Evolutionary conservation across 2,113 vertebrate genomes (phyloP).

Genomic region (Megaceryle maxima): DNA sequence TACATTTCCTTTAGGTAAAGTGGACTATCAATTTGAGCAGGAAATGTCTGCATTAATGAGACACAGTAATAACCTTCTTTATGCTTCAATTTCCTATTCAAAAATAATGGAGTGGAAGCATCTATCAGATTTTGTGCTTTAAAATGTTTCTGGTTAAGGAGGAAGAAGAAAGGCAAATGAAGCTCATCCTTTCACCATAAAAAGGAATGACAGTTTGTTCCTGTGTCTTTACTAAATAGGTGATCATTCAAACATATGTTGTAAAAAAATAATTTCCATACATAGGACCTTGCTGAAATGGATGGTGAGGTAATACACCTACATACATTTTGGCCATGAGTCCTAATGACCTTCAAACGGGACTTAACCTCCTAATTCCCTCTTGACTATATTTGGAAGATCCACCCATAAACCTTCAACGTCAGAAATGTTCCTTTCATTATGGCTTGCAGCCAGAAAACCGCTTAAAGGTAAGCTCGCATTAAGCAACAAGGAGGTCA

Average conservation of each 20-base stretch:
- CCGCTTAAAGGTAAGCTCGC: background rate
- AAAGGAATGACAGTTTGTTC: background rate
- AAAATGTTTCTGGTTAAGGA: background rate
- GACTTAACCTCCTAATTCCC: background rate
- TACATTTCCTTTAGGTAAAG: background rate
- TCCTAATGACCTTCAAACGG: background rate
- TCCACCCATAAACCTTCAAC: background rate
- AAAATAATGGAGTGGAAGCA: background rate
- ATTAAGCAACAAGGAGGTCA: background rate
- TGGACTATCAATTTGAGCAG: background rate
- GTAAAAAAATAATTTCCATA: background rate
- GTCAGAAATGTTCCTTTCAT: background rate
- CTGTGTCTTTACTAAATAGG: background rate
- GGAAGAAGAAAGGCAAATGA: background rate
- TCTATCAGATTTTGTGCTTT: background rate
- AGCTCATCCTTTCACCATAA: background rate
- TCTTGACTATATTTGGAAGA: background rate
- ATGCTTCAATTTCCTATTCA: background rate
- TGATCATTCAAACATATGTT: background rate
- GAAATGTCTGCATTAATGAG: slow-evolving; percentile 13
- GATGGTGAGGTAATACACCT: background rate
- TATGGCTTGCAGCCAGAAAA: background rate
- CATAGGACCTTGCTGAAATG: background rate
- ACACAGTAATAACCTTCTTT: background rate
- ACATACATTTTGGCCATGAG: background rate